Conservation (phyloP, 1,140 invertebrate species). For the Pachypsylla venusta region DNA sequence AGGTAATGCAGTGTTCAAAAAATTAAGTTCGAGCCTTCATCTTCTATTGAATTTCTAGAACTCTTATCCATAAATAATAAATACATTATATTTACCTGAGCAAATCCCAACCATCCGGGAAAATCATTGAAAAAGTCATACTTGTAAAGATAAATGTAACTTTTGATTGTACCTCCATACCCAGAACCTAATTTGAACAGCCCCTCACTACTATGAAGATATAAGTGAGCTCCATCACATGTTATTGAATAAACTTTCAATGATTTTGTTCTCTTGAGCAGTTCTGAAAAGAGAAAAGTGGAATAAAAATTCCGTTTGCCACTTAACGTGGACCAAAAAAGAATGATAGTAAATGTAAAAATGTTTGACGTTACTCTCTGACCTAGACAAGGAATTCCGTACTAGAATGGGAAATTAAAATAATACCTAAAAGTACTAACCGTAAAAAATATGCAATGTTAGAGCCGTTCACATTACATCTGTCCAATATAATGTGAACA, state of each 20-base stretch:
- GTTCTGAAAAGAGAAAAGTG: slow-evolving; percentile 19
- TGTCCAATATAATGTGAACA: too few species aligned
- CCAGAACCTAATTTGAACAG: slow-evolving; percentile 85
- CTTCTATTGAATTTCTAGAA: too few species aligned
- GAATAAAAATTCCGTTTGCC: not conserved
- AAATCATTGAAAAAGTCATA: slow-evolving; percentile 55
- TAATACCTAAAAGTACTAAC: too few species aligned
- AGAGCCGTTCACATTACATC: too few species aligned
- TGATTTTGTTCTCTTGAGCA: slow-evolving; percentile 23
- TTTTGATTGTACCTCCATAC: slow-evolving; percentile 75
- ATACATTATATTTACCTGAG: slow-evolving; percentile 44
- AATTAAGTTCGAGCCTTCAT: too few species aligned
- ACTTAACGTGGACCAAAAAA: not conserved
- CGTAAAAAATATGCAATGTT: too few species aligned
- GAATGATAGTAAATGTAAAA: too few species aligned
- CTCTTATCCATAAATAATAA: not conserved
- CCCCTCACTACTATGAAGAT: slow-evolving; percentile 60
- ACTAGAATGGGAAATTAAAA: too few species aligned
- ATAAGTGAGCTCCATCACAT: slow-evolving; percentile 79
- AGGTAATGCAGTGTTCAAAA: too few species aligned
- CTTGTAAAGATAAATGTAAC: slow-evolving; percentile 66
- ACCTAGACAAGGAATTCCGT: too few species aligned
- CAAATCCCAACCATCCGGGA: slow-evolving; percentile 69
- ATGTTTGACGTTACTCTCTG: too few species aligned
- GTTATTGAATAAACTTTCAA: slow-evolving; percentile 43